These are phyloP conservation scores for Drosophila funebris DNA, from an alignment of 1,140 invertebrate genomes.

Conservation along the genomic window DNA sequence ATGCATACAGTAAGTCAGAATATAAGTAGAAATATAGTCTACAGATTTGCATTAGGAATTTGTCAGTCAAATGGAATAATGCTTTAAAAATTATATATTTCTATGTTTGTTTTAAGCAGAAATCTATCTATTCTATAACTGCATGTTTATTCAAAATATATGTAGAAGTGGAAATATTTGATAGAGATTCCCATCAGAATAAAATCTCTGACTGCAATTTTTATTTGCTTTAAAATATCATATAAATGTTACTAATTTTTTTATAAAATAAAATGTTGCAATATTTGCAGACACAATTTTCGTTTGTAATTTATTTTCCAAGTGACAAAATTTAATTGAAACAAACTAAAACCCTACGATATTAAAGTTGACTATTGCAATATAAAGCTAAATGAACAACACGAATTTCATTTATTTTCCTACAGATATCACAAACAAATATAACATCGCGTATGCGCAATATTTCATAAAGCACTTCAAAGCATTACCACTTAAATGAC, in stretches of 20 bases:
- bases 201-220: too few species aligned
- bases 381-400: neutral
- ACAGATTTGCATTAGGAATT: slow-evolving; percentile 15
- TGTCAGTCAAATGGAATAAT: neutral
- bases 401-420: neutral
- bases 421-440: neutral
- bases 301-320: neutral
- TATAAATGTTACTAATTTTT: too few species aligned
- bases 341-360: too few species aligned
- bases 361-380: too few species aligned
- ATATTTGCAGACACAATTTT: neutral
- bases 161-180: too few species aligned
- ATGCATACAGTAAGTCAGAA: slow-evolving; percentile 27
- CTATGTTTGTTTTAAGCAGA: neutral
- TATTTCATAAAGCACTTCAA: slow-evolving; percentile 41
- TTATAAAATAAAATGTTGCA: slow-evolving; percentile 1
- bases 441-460: slow-evolving; percentile 31
- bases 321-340: too few species aligned
- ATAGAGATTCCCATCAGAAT: too few species aligned
- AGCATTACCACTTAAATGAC: slow-evolving; percentile 28
- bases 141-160: too few species aligned
- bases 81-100: neutral
- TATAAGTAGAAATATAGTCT: slow-evolving; percentile 4
- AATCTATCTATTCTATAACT: too few species aligned
- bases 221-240: too few species aligned